phyloP scores from a whole-genome alignment of 2,797 vertebrate species.

The Spinus pinus region DNA sequence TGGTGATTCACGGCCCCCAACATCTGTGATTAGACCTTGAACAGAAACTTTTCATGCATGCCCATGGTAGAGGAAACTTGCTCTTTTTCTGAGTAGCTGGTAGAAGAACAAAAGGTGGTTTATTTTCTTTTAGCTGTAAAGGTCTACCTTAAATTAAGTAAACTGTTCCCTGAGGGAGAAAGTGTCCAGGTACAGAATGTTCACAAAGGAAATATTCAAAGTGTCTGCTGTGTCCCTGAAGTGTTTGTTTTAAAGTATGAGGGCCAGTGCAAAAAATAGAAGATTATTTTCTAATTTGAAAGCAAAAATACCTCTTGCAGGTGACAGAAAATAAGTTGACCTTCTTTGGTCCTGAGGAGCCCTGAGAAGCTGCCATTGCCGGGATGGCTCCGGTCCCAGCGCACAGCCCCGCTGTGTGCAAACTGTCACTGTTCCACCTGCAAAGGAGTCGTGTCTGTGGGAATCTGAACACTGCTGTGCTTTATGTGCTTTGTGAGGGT shows the following conservation, averaged over 20 bases:
- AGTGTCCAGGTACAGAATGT: conserved; percentile 58
- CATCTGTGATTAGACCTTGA: conserved; percentile 1
- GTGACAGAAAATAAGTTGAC: neutral
- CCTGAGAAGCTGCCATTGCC: neutral
- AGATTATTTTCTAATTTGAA: conserved; percentile 11
- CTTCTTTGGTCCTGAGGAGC: neutral
- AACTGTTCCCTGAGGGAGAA: conserved; percentile 51
- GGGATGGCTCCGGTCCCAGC: neutral
- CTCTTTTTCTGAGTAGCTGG: neutral
- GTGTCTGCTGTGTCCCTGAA: neutral
- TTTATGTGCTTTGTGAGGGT: neutral
- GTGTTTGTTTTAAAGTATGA: conserved; percentile 40
- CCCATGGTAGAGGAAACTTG: neutral
- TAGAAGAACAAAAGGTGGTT: conserved; percentile 25
- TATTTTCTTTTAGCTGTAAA: conserved; percentile 15
- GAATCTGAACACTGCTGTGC: neutral
- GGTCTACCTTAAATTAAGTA: conserved; percentile 44
- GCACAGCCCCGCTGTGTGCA: neutral
- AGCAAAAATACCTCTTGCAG: neutral
- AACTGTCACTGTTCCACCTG: neutral
- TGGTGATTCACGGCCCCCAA: neutral
- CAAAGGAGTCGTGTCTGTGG: neutral
- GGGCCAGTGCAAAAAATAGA: neutral
- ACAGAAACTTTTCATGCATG: neutral
- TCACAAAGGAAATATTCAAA: conserved; percentile 43